Conservation (phyloP, 2,888 invertebrate genomes). For the Limnephilus lunatus region DNA sequence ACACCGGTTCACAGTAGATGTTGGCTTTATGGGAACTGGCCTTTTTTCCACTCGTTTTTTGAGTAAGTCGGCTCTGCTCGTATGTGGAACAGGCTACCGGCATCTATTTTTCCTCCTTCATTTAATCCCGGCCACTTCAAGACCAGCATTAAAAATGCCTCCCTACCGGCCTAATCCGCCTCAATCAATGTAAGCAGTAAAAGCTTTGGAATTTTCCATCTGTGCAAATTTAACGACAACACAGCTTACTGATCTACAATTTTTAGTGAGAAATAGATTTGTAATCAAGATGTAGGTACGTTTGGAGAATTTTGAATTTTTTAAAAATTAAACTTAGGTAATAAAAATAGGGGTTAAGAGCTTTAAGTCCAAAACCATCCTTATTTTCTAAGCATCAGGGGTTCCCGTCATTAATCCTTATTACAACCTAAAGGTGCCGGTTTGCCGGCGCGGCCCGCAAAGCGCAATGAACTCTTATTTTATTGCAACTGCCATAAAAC, state of each 20-base stretch:
- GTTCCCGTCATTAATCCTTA: neutral
- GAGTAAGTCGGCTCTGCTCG: no score
- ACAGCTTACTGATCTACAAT: neutral
- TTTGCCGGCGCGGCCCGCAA: neutral
- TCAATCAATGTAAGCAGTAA: neutral
- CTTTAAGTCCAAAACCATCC: neutral
- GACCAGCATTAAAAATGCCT: no score
- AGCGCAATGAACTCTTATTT: neutral
- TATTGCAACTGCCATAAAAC: neutral
- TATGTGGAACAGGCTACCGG: no score
- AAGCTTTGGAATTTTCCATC: neutral
- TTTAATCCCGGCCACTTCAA: no score
- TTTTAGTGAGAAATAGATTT: neutral
- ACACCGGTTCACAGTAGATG: no score
- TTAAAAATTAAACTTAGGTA: neutral
- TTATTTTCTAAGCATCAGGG: neutral
- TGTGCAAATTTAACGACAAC: neutral
- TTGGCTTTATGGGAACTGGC: no score
- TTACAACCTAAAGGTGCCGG: neutral
- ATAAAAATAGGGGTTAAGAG: no score
- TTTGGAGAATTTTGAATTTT: no score
- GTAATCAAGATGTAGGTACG: no score
- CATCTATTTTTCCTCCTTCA: no score
- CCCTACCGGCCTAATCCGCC: no score
- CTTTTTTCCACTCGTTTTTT: no score